Evolutionary conservation across 1,140 invertebrate species (phyloP).

Genomic region (Tetramorium parvispinum): DNA sequence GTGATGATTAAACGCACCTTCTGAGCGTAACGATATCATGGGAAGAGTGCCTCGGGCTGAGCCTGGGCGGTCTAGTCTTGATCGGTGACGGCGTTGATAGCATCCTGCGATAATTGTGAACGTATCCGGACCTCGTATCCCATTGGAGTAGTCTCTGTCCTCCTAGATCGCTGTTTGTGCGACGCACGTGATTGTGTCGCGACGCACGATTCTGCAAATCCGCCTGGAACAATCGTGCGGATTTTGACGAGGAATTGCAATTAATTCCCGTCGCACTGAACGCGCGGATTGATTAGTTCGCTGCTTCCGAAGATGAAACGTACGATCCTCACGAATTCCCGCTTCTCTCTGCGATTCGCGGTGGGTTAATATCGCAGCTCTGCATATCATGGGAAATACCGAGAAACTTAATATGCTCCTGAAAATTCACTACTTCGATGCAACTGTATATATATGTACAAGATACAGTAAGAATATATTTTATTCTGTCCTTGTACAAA

Average conservation of each 20-base stretch:
- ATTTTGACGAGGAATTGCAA: not conserved
- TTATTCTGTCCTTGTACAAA: not conserved
- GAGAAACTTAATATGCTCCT: not conserved
- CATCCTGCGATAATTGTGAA: constrained; percentile 84
- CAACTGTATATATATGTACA: too few species aligned
- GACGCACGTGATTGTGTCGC: constrained; percentile 86
- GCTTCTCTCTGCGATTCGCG: not conserved
- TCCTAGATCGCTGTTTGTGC: constrained; percentile 88
- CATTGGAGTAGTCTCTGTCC: constrained; percentile 87
- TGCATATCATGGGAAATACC: not conserved
- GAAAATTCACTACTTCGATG: not conserved
- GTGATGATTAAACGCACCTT: constrained; percentile 77
- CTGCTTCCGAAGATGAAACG: not conserved
- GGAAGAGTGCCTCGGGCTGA: constrained; percentile 85
- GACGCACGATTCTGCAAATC: constrained; percentile 86
- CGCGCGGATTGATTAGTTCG: not conserved
- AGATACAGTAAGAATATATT: not conserved
- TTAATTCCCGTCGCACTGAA: not conserved
- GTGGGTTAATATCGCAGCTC: not conserved
- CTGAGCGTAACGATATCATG: constrained; percentile 84
- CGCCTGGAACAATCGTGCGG: constrained; percentile 81
- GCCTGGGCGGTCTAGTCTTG: constrained; percentile 86
- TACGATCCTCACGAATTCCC: not conserved
- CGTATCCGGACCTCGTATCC: constrained; percentile 86
- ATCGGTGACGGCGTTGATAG: constrained; percentile 89